Conservation (phyloP, 2,797 vertebrate species). For the Otolemur crassicaudatus region DNA sequence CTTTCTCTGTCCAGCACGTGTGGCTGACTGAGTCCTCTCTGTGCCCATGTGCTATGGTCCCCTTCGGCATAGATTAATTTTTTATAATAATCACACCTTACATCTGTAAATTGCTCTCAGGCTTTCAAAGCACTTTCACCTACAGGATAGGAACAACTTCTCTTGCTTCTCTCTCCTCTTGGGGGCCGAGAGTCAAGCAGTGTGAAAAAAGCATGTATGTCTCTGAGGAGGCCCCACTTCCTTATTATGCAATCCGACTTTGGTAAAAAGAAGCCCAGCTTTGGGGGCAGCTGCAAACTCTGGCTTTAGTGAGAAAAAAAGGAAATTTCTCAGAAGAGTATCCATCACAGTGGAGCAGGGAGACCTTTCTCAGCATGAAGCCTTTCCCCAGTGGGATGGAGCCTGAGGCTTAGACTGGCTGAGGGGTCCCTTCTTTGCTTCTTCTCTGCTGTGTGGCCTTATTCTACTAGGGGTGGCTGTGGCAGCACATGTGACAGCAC, state of each 20-base stretch:
- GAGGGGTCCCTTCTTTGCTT: not conserved
- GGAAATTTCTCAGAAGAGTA: not conserved
- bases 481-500: not conserved
- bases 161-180: not conserved
- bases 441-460: not conserved
- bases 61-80: not conserved
- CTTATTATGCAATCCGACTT: not conserved
- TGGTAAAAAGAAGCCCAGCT: not conserved
- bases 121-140: slow-evolving; percentile 31
- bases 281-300: not conserved
- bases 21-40: not conserved
- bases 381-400: too few species aligned
- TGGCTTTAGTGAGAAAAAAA: not conserved
- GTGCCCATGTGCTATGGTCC: not conserved
- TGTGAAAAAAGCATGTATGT: not conserved
- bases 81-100: not conserved
- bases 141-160: not conserved
- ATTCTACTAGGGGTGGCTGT: not conserved
- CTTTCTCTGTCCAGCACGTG: not conserved
- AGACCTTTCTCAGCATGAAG: accelerated
- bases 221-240: not conserved
- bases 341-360: not conserved
- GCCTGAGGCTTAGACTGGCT: not conserved
- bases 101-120: slow-evolving; percentile 19
- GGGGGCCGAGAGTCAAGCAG: not conserved